Base-by-base conservation (phyloP, 2,797 vertebrate species). In the Columba guinea region DNA sequence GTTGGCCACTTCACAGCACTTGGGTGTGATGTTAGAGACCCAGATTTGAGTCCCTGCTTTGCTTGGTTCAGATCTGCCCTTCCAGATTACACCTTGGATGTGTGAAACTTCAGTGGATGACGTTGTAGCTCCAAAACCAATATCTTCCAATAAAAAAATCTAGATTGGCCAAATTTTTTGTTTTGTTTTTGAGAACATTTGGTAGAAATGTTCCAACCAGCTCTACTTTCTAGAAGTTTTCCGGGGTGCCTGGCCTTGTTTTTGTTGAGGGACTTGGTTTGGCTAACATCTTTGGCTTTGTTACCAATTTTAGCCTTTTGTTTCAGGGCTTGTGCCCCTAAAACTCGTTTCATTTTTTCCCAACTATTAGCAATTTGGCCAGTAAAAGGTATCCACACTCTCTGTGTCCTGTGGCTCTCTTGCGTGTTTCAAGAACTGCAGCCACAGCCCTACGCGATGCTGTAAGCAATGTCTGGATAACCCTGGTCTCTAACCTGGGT, bases 71-170 rank as follows among this genome's bases (percentile, higher is more conserved):
- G 18, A 10, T 86, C 41, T 90, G 58, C 39, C 5, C 5, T 62
- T 90, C 41, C 34, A 65, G 41, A 49, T 91, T 75, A 76, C 15
- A 16, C 69, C 28, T 15, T 86, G 51, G 35, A 49, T 63, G n/a
- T 81, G 73, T 78, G 86, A 90, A 34, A 84, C 81, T 76, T 88
- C 24, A 44, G 32, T 78, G 65, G 46, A 62, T 86, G 63, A 35
- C 1, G 0, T 55, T 10, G 65, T 90, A 58, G 32, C 77, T 86
- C 27, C 41, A 73, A 71, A 90, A 7, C 24, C 1, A 58, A 28
- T 63, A 30, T 64, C 46, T 92, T 80, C 32, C 58, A 78, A 51
- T 78, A 52, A 85, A 81, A 41, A 8, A 22, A 37, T 81, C 78
- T 1, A 49, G 32, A 65, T 7, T 74, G 55, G 32, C 44, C 17